Percentiles rank a stretch among this genome's conserved stretches.
phyloP scores from a whole-genome alignment of 2,888 invertebrate genomes.

The Apotomis capreana region DNA sequence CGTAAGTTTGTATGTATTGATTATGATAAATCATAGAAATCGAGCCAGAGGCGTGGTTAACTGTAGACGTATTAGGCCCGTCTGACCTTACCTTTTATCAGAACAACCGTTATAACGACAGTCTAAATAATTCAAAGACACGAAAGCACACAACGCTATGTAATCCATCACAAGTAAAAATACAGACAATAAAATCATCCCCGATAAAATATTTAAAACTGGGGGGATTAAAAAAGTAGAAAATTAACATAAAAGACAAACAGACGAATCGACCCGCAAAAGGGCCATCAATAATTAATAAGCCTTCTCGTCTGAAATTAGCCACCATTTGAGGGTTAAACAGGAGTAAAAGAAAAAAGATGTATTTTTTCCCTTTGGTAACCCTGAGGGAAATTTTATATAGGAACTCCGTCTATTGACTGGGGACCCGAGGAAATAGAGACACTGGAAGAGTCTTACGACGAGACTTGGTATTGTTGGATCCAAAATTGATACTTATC shows the following conservation, averaged over 20 bases:
- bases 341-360: constrained; percentile 66
- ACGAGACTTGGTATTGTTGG: neutral
- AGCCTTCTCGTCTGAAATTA: constrained; percentile 77
- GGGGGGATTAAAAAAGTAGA: constrained; percentile 65
- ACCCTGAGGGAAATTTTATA: constrained; percentile 81
- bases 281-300: constrained; percentile 79
- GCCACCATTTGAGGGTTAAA: constrained; percentile 77
- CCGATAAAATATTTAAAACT: constrained; percentile 65
- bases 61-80: too few relatives aligned
- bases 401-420: constrained; percentile 70
- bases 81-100: constrained; percentile 1
- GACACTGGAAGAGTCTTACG: constrained; percentile 51
- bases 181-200: constrained; percentile 58
- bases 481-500: too few relatives aligned
- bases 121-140: constrained; percentile 19
- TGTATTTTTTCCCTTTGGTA: constrained; percentile 60
- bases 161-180: constrained; percentile 29
- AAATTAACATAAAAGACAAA: constrained; percentile 78
- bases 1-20: too few relatives aligned
- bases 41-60: too few relatives aligned
- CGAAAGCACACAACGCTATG: constrained; percentile 15
- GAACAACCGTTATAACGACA: constrained; percentile 1
- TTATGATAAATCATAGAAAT: too few relatives aligned
- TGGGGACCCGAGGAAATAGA: constrained; percentile 50
- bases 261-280: constrained; percentile 64